These are phyloP conservation scores for Drosophila subsilvestris DNA, from an alignment of 2,888 invertebrate species.

Conservation along the genomic window DNA sequence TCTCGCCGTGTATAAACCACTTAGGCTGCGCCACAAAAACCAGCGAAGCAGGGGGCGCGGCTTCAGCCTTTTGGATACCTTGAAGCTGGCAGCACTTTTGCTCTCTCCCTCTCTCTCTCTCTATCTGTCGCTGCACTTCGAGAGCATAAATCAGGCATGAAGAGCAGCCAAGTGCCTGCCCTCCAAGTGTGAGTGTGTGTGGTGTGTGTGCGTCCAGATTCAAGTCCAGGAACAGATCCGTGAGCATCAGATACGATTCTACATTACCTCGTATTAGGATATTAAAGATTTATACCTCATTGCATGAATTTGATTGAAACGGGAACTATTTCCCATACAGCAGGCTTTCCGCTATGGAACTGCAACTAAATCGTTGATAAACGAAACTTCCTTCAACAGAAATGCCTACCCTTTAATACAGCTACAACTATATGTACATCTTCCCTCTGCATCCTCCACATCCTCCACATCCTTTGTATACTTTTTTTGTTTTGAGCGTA, in stretches of 20 bases:
- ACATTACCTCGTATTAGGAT: constrained; percentile 5
- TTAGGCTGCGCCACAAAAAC: constrained; percentile 50
- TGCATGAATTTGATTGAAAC: neutral
- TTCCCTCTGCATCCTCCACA: neutral
- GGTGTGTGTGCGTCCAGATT: constrained; percentile 11
- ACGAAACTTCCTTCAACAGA: neutral
- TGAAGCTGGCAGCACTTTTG: constrained; percentile 40
- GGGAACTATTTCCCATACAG: neutral
- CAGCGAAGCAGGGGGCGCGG: constrained; percentile 26
- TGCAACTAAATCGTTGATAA: neutral
- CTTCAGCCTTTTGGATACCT: constrained; percentile 40
- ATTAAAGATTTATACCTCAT: neutral
- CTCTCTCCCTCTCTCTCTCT: constrained; percentile 9
- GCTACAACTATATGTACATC: neutral
- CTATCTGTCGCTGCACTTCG: constrained; percentile 48
- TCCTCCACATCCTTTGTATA: constrained; percentile 27
- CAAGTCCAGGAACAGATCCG: constrained; percentile 11
- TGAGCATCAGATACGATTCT: constrained; percentile 14
- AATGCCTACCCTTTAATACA: constrained; percentile 3
- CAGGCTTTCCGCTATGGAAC: no score
- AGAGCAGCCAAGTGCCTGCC: constrained; percentile 58
- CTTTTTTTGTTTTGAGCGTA: constrained; percentile 49
- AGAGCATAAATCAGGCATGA: constrained; percentile 73
- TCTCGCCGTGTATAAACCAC: constrained; percentile 76
- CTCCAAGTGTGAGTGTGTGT: constrained; percentile 1